Base-by-base conservation (phyloP, 2,888 invertebrate species). In the Parascotia fuliginaria region DNA sequence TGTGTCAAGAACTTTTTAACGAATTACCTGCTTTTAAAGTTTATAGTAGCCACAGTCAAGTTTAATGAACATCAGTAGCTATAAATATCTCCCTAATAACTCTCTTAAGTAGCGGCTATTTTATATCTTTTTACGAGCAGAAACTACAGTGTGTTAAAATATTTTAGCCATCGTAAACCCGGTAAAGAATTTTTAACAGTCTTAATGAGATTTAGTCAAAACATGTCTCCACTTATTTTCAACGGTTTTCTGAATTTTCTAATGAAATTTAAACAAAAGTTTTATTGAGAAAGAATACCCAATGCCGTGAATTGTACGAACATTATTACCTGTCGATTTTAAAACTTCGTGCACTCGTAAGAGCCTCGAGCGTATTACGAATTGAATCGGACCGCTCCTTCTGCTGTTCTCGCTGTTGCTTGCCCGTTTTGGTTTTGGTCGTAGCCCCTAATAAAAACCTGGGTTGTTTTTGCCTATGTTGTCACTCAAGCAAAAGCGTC, bases 271-370 rank as follows among this genome's bases (percentile, higher is more conserved):
- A 19, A 19, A 19, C 24, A 24, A 24, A 7, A 24, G 6, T 24
- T 6, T 32, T 32, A 14, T 32, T 32, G 14, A 11, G 2, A 41
- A n/a, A 38, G 19, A 46, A 42, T 62, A 15, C 34, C 19, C 31
- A 48, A 38, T 11, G 1, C 3, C 13, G 29, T 7, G 32, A 39
- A 37, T 59, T 39, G 32, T 9, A 7, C 24, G 7, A 24, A n/a
- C n/a, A n/a, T 3, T 9, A 24, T 24, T 24, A 24, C 45, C 41
- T 36, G 41, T 45, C 43, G 28, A 29, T 32, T 49, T 13, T 14
- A 47, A 43, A 46, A 29, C 19, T 40, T 39, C 43, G 39, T 32
- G 12, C 36, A 47, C 32, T 34, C 29, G 39, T 34, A 24, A 24
- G 7, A 24, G 24, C 1, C 1, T 24, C 24, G 24, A 7, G 24